Evolutionary conservation across 1,140 invertebrate genomes (phyloP).

Genomic region (Holcopasites calliopsidis): DNA sequence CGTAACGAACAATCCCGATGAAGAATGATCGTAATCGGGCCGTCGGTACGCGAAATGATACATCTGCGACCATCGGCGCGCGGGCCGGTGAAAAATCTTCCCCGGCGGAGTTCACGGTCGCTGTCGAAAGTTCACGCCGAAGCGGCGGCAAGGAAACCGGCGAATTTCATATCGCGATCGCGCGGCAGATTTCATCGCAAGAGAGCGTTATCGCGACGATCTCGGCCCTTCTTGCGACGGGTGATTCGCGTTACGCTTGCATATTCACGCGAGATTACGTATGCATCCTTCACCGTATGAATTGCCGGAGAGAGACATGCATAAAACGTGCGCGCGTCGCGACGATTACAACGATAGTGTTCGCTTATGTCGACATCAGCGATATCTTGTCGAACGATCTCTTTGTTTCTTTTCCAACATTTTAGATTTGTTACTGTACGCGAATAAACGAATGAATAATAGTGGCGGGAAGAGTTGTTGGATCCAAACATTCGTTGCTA

Average conservation of each 20-base stretch:
- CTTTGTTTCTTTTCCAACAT: background rate
- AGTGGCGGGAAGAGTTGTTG: too few species aligned
- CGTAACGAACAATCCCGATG: constrained; percentile 3
- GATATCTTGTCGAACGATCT: background rate
- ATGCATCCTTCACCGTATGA: constrained; percentile 31
- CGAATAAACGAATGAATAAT: too few species aligned
- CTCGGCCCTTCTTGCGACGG: background rate
- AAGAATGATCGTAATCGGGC: constrained; percentile 3
- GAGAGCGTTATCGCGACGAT: background rate
- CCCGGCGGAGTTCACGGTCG: background rate
- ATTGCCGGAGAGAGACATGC: constrained; percentile 33
- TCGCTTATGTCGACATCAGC: constrained; percentile 10
- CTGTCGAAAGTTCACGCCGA: background rate
- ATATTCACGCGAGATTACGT: constrained; percentile 45
- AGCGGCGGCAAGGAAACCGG: too few species aligned
- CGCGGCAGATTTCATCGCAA: background rate
- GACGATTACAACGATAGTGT: constrained; percentile 20
- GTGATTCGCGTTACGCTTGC: constrained; percentile 20
- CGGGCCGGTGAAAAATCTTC: background rate
- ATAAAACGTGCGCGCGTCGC: constrained; percentile 30
- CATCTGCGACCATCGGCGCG: background rate
- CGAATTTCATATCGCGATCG: constrained; percentile 8
- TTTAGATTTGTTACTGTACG: too few species aligned
- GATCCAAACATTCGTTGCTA: too few species aligned
- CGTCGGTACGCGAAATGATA: background rate